Conservation (phyloP, 2,888 invertebrate genomes). For the Pterostichus madidus region DNA sequence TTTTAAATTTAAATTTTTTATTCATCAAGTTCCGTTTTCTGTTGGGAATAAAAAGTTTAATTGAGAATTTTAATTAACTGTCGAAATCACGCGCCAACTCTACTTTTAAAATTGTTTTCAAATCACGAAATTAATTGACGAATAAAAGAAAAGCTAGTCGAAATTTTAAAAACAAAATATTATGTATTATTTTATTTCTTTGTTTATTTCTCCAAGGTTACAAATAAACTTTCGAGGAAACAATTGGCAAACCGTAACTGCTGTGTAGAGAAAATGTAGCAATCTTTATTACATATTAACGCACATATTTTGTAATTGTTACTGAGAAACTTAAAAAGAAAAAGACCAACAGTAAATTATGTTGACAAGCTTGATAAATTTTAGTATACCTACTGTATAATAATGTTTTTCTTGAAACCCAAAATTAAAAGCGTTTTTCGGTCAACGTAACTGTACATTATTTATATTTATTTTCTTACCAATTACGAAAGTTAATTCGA, state of each 20-base stretch:
- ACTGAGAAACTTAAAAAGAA: neutral
- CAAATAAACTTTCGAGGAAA: conserved; percentile 41
- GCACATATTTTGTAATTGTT: conserved; percentile 34
- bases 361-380: conserved; percentile 36
- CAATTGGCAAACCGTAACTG: conserved; percentile 36
- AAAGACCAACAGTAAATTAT: conserved; percentile 31
- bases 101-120: conserved; percentile 5
- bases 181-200: neutral
- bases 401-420: conserved; percentile 41
- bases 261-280: conserved; percentile 40
- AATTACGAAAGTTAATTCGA: conserved; percentile 18
- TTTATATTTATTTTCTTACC: conserved; percentile 14
- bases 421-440: conserved; percentile 39
- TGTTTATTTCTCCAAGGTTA: conserved; percentile 18
- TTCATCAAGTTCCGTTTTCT: conserved; percentile 34
- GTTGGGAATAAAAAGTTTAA: conserved; percentile 41
- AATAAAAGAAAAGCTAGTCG: too few species aligned
- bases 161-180: neutral
- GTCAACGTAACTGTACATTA: conserved; percentile 47
- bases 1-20: conserved; percentile 35
- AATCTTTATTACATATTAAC: conserved; percentile 30
- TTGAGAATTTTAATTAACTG: conserved; percentile 26
- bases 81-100: conserved; percentile 4
- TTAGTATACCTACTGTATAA: neutral
- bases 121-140: neutral